Base-by-base conservation (phyloP, 1,140 invertebrate species). In the Hylyphantes graminicola region DNA sequence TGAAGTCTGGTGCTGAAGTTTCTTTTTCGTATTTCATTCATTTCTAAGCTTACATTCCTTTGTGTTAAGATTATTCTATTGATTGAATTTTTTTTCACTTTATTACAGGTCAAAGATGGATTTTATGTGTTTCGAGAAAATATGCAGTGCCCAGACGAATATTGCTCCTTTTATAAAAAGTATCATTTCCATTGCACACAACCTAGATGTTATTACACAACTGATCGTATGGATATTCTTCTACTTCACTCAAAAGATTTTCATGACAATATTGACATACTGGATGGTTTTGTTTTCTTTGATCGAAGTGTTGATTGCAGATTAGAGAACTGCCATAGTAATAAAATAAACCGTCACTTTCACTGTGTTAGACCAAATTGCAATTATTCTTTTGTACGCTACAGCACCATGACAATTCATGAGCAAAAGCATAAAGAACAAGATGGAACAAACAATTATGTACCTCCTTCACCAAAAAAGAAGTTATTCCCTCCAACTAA, bases 261-360 rank as follows among this genome's bases (percentile, higher is more conserved):
- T 88, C 95, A 96, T 88, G 94, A 94, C 86, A 95, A 94, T 87
- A 92, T 95, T 17, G 93, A 94, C 86, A 95, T 96, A 85, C 90
- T 94, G n/a, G 93, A 95, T 17, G 94, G 94, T 7, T 96, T 94
- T 88, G 93, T 94, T 50, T 95, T 94, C 89, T 96, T 93, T 89
- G 95, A 96, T 87, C 91, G 93, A 65, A 94, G 92, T 88, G 92
- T 95, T 17, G 94, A 96, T 87, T 96, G 95, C 87, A 91, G 94
- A 13, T 89, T 94, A 48, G 88, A 91, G 7, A 92, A 92, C 61
- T 95, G 94, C 89, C 92, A 92, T 54, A 94, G 93, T 87, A 94
- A 94, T 88, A 92, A 93, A 79, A 89, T 93, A 0, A 94, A 93
- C 86, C 90, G 93, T 11, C 95, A 96, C 88, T 96, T 94, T 89